These are phyloP conservation scores for Drosophila equinoxialis DNA, from an alignment of 1,140 invertebrate species.

Conservation along the genomic window DNA sequence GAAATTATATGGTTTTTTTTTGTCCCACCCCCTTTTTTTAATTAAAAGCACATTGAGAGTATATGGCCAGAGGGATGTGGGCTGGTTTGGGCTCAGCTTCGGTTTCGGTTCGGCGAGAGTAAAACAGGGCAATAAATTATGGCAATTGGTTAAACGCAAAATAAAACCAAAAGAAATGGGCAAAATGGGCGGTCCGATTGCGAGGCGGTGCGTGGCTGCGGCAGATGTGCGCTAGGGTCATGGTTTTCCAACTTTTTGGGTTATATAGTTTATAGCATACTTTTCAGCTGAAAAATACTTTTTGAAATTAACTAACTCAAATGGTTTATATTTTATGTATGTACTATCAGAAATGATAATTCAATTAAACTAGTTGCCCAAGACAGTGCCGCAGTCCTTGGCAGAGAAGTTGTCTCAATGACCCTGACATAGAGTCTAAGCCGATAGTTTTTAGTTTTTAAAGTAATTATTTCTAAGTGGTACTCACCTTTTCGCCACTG, in stretches of 20 bases:
- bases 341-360: no score
- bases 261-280: not conserved
- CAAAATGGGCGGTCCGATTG: not conserved
- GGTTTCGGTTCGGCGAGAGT: constrained; percentile 7
- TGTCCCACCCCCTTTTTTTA: constrained; percentile 49
- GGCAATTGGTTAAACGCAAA: constrained; percentile 55
- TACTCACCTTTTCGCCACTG: constrained; percentile 98
- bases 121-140: constrained; percentile 61
- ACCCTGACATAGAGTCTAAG: no score
- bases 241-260: constrained; percentile 3
- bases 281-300: constrained; percentile 11
- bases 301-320: constrained; percentile 8
- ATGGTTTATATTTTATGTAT: not conserved
- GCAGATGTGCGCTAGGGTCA: constrained; percentile 31
- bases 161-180: constrained; percentile 14
- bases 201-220: not conserved
- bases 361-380: not conserved
- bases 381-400: no score
- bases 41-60: constrained; percentile 69
- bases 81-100: not conserved
- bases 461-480: no score
- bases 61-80: not conserved
- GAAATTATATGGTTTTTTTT: constrained; percentile 43
- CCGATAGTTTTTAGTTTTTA: no score
- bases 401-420: no score